Evolutionary conservation across 2,888 invertebrate genomes (phyloP), one percentile per base, ranked within the genome.

Genomic region (Itoplectis maculator): DNA sequence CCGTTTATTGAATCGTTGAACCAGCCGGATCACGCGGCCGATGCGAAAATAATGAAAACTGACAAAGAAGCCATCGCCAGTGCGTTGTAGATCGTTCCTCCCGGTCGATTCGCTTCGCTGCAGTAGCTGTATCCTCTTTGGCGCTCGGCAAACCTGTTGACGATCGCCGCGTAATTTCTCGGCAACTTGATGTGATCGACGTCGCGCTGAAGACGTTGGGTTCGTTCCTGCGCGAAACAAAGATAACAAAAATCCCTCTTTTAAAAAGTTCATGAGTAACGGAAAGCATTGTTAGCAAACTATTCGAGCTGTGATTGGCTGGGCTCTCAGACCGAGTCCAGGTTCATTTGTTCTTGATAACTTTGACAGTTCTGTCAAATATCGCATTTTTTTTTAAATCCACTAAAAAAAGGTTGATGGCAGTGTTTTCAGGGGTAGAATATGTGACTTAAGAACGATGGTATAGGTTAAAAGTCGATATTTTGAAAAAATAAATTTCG

Each of bases 201-300:
- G 6, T 89, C 80, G 8, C 74, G 69, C 61, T 90, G 86, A 29
- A 90, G 73, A 70, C 85, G 84, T 37, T 87, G 87, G 9, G 90
- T 87, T 70, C 77, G 82, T 20, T 85, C 85, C 90, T 90, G 80
- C 9, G 35, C 82, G 18, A 23, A 72, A 66, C 49, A 87, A 65
- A 74, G 3, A 23, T 29, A 63, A 54, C 13, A 49, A 9, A 13
- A 66, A 29, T n/a, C n/a, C n/a, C n/a, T n/a, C n/a, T n/a, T n/a
- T n/a, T n/a, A 59, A 47, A 54, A 54, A 29, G 13, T 40, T 40
- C n/a, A n/a, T n/a, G n/a, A n/a, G n/a, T n/a, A n/a, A n/a, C n/a
- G n/a, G n/a, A n/a, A n/a, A n/a, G n/a, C n/a, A n/a, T n/a, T n/a
- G n/a, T n/a, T n/a, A n/a, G n/a, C n/a, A n/a, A n/a, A n/a, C n/a